Base-by-base conservation (phyloP, 2,797 vertebrate genomes). In the Channa striata region DNA sequence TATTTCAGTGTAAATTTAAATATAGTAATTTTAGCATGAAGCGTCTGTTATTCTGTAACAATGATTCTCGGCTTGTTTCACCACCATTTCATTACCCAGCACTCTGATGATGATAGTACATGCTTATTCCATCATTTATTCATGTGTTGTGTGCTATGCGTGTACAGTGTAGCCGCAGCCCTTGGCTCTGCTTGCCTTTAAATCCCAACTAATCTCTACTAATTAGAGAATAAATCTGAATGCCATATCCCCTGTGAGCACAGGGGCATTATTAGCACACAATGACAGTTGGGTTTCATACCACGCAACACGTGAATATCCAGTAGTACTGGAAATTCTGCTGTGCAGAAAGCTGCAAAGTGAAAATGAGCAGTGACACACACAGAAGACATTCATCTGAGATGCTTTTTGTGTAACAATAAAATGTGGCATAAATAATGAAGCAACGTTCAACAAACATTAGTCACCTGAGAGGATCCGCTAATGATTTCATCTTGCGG, bases 201-300 rank as follows among this genome's bases (percentile, higher is more conserved):
- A 30, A 84, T 79, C 61, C 52, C 1, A 7, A 69, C 52, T 71
- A 74, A 64, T 80, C 56, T 68, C 44, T 63, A 42, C 66, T 89
- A 88, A 91, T 92, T 87, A 85, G 72, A 82, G 64, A 84, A 72
- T 59, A 74, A 59, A 75, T 75, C 44, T 61, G 59, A 78, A 69
- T 63, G 58, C 11, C 19, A 69, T 59, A 58, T 69, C 52, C 43
- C 37, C 57, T 44, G 37, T 71, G 52, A 81, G 68, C 47, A 66
- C 64, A 13, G 44, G 39, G 48, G 16, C 8, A 70, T 65, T 13
- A 59, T 66, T 20, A 51, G 48, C 61, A 68, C 50, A 47, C 47
- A 57, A 43, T 40, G 11, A 6, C 34, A 19, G 65, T 13, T 39
- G 5, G 19, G 46, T 52, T 47, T n/a, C 43, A 44, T 19, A 47